phyloP scores from a whole-genome alignment of 2,797 vertebrate genomes.

The Syncerus caffer region DNA sequence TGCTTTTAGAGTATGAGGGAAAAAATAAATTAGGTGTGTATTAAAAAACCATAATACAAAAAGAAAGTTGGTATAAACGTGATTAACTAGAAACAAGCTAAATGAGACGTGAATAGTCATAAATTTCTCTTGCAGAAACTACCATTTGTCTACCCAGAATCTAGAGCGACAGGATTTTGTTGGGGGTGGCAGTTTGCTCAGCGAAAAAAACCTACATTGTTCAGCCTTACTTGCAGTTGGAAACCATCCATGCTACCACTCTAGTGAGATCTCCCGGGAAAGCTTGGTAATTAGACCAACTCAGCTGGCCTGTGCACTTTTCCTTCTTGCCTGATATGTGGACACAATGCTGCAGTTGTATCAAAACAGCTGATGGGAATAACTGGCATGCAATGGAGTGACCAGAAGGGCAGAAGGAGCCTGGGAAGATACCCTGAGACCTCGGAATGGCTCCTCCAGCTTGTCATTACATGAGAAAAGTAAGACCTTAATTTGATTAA shows the following conservation, averaged over 20 bases:
- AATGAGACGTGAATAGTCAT: neutral
- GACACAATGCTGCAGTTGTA: neutral
- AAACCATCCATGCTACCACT: neutral
- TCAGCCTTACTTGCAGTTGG: neutral
- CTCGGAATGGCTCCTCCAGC: neutral
- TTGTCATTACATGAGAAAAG: neutral
- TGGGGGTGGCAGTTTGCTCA: neutral
- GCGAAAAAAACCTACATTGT: neutral
- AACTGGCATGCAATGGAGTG: neutral
- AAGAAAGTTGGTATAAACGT: neutral
- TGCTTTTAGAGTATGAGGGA: neutral
- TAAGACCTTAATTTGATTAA: neutral
- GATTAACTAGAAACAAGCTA: neutral
- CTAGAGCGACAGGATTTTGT: neutral
- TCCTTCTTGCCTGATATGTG: neutral
- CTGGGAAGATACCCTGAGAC: neutral
- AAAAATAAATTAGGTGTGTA: neutral
- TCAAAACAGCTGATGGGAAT: neutral
- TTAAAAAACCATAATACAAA: neutral
- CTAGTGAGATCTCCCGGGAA: neutral
- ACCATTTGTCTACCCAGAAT: neutral
- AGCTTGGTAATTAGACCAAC: neutral
- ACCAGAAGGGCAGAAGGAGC: neutral
- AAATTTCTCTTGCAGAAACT: neutral
- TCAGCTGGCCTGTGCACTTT: neutral